phyloP scores from a whole-genome alignment of 2,888 invertebrate species.

The Geotrupes spiniger region DNA sequence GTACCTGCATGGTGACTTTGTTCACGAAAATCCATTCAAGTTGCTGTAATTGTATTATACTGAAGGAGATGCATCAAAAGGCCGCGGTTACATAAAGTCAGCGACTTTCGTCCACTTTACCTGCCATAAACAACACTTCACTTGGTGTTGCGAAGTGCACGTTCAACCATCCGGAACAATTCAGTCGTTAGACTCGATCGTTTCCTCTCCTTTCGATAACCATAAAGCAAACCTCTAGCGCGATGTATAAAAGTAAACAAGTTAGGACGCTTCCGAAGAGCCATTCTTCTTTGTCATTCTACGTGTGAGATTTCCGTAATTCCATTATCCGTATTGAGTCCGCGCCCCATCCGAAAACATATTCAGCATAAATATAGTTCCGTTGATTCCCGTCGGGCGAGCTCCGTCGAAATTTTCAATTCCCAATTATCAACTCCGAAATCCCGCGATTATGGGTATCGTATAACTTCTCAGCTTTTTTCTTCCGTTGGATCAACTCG shows the following conservation, averaged over 20 bases:
- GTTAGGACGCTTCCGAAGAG: constrained; percentile 36
- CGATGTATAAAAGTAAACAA: constrained; percentile 39
- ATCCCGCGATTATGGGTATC: constrained; percentile 30
- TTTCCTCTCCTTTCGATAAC: constrained; percentile 4
- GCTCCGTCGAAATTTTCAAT: constrained; percentile 42
- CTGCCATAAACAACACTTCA: constrained; percentile 33
- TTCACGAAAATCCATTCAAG: no score
- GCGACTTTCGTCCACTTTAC: constrained; percentile 29
- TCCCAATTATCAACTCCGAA: constrained; percentile 40
- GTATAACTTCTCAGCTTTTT: no score
- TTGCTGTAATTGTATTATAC: neutral
- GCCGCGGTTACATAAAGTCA: constrained; percentile 17
- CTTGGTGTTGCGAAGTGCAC: constrained; percentile 20
- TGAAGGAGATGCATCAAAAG: neutral
- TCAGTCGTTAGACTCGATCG: constrained; percentile 4
- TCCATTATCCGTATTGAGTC: constrained; percentile 44
- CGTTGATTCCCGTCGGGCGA: constrained; percentile 40
- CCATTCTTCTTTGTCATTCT: constrained; percentile 43
- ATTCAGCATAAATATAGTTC: constrained; percentile 44
- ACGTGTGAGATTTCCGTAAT: constrained; percentile 42
- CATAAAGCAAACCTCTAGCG: constrained; percentile 5
- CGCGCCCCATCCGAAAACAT: constrained; percentile 41
- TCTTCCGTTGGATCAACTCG: no score
- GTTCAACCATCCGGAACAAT: constrained; percentile 1
- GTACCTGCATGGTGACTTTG: no score